Percentiles rank a stretch among this genome's conserved stretches.
phyloP scores from a whole-genome alignment of 1,140 invertebrate species.

The Drosophila pruinosa region DNA sequence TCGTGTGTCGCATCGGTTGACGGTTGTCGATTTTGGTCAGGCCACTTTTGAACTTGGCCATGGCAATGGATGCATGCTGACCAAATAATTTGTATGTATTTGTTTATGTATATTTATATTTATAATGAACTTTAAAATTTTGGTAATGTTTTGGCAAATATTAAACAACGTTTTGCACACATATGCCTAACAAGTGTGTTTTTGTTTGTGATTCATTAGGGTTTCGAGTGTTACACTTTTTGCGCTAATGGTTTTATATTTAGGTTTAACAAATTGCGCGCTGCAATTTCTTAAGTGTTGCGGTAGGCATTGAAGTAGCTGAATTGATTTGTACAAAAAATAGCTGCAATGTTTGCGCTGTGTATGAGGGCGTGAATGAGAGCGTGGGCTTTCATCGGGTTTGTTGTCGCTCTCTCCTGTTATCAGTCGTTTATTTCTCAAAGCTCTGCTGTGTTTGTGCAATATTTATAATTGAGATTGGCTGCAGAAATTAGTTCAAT shows the following conservation, averaged over 20 bases:
- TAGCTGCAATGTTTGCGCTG: background rate
- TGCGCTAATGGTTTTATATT: background rate
- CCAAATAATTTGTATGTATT: constrained; percentile 20
- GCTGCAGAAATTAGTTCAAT: too few relatives aligned
- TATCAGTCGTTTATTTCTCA: constrained; percentile 1
- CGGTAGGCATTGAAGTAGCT: constrained; percentile 33
- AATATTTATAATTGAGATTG: background rate
- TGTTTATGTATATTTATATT: background rate
- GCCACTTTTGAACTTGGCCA: constrained; percentile 66
- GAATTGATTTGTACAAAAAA: constrained; percentile 68
- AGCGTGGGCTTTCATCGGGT: constrained; percentile 2
- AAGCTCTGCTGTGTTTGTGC: constrained; percentile 6
- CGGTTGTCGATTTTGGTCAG: constrained; percentile 33
- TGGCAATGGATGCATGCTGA: constrained; percentile 42
- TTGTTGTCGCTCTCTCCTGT: background rate
- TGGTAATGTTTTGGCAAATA: constrained; percentile 32
- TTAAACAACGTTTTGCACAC: background rate
- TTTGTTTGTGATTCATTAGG: background rate
- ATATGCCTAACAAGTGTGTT: background rate
- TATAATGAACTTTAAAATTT: background rate
- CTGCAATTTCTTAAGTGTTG: constrained; percentile 44
- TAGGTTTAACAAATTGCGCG: background rate
- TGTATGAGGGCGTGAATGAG: background rate
- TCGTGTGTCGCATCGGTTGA: constrained; percentile 19
- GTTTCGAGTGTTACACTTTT: background rate